Evolutionary conservation across 2,888 invertebrate species (phyloP), one percentile per base, ranked within the genome.

Genomic region (Abrostola triplasia): DNA sequence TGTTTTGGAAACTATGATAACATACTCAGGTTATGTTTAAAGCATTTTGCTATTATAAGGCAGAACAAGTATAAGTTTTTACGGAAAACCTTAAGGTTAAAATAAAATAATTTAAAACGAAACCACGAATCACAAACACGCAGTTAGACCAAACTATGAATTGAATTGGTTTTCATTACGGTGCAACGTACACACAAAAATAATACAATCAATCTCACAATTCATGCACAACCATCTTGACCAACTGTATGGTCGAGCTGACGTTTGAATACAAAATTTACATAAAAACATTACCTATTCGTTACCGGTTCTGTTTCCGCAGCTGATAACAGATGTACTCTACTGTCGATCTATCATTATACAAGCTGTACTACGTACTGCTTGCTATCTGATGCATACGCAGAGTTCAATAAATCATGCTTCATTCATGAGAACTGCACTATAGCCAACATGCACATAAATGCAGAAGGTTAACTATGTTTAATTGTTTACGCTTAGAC

Each of bases 381-480:
- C 24, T 24, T 24, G 44, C 24, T 47, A 47, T 47, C 44, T 47
- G 44, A 47, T 47, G 13, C 13, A 24, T 24, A 13, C 44, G 44
- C 44, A 44, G 41, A 8, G 7, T 44, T 13, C 7, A 8, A 44
- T 44, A 44, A 44, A 44, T 44, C 44, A 44, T 13, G 44, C 12
- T 8, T 13, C 44, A 44, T 44, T 44, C 44, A 44, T 44, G 13
- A 47, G 44, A 24, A 47, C 24, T 47, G 44, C 44, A 47, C 44
- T 47, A 9, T 47, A 24, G 44, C 8, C 24, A 47, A 9, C 13
- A 24, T 5, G 5, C 9, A 13, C 1, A 5, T 47, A 5, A 13
- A 24, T 9, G 44, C 44, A 24, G 44, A 47, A 47, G 44, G 8
- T 24, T 10, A 5, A 8, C 13, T 8, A 13, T 9, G 24, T 24